These are phyloP conservation scores for Cirrhinus molitorella DNA, from an alignment of 2,797 vertebrate species.

Conservation along the genomic window DNA sequence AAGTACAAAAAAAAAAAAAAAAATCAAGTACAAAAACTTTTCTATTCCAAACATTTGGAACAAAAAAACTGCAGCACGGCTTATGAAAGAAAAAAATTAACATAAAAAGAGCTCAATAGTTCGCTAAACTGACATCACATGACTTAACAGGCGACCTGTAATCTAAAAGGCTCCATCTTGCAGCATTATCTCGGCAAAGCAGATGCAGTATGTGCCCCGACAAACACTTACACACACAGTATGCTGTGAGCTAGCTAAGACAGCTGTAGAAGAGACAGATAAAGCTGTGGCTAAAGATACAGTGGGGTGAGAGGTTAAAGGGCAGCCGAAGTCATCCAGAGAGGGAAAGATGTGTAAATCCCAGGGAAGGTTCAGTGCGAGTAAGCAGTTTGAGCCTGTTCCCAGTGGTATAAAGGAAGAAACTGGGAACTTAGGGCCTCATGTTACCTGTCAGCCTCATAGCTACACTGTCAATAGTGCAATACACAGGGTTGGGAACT, in stretches of 20 bases:
- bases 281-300: constrained; percentile 40
- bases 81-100: not conserved
- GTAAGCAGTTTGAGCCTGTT: constrained; percentile 55
- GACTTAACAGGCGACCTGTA: constrained; percentile 25
- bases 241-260: constrained; percentile 39
- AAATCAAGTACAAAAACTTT: constrained; percentile 49
- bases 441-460: constrained; percentile 69
- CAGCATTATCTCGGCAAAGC: constrained; percentile 30
- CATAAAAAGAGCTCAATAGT: constrained; percentile 25
- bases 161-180: constrained; percentile 34
- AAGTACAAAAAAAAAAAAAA: constrained; percentile 44
- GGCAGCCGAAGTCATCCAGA: constrained; percentile 28
- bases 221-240: constrained; percentile 31
- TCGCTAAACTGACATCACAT: constrained; percentile 17
- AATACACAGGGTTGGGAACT: constrained; percentile 48
- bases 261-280: constrained; percentile 6
- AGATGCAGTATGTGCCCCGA: constrained; percentile 28
- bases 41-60: constrained; percentile 16
- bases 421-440: constrained; percentile 57
- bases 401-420: constrained; percentile 64
- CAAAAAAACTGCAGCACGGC: constrained; percentile 14
- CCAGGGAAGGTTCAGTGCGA: constrained; percentile 26
- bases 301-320: constrained; percentile 41
- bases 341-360: constrained; percentile 34
- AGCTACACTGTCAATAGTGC: constrained; percentile 65